Evolutionary conservation across 2,797 vertebrate species (phyloP), one percentile per base, ranked within the genome.

Genomic region (Synanceia verrucosa): DNA sequence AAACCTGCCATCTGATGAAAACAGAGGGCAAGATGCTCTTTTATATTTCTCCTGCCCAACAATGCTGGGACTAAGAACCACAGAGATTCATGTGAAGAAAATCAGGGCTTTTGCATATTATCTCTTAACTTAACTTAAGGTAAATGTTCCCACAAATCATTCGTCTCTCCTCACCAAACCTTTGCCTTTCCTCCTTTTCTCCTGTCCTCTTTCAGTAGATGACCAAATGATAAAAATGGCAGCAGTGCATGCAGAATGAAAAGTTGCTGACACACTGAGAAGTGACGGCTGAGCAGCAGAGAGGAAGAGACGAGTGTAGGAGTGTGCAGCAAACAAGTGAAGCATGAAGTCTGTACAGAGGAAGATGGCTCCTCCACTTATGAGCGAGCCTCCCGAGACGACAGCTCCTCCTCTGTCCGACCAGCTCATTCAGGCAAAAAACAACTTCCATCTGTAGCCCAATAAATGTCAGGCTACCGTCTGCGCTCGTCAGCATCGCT

Each of bases 341-440:
- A 82, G 78, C 84, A 61, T 80, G 79, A 89, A 85, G 61, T 73
- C 75, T 75, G 65, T 4, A 36, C 71, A 64, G 75, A 77, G 39
- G 41, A 60, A 59, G 69, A 82, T n/a, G 71, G 63, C 68, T 74
- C 33, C 65, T 61, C 44, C 26, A 33, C 57, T 76, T 58, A 47
- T 13, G 50, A 72, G 31, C 29, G n/a, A 60, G 37, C 51, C 55
- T 79, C 65, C 46, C 9, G 14, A 65, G 70, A 74, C 31, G 69
- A 80, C 84, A 70, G 69, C 70, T 55, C 53, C 69, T 73, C 73
- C 63, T 71, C 39, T 12, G 11, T 48, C 47, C 24, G 14, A 56
- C n/a, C n/a, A n/a, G n/a, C 58, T 79, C 79, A 73, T 50, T 78
- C 78, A 63, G 67, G 72, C 74, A 70, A 52, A 58, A 46, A 63